Percentiles rank a stretch among this genome's conserved stretches.
Evolutionary conservation across 1,140 invertebrate genomes (phyloP).

Genomic region (Uloborus diversus): DNA sequence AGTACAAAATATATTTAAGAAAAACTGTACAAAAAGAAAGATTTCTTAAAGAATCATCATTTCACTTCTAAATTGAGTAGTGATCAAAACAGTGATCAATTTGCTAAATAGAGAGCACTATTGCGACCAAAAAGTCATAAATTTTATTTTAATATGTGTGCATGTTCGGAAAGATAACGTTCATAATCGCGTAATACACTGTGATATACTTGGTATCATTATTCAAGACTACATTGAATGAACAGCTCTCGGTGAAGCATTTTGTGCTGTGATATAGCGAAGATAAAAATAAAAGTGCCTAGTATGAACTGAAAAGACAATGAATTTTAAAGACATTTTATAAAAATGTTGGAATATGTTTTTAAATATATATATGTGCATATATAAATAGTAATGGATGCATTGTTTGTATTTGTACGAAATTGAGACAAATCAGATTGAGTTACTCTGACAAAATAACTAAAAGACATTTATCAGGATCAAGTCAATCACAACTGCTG

Average conservation of each 20-base stretch:
- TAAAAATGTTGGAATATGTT: no score
- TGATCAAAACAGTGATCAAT: no score
- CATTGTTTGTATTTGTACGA: no score
- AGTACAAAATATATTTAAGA: no score
- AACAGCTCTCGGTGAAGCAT: constrained; percentile 7
- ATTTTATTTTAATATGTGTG: no score
- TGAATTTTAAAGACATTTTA: no score
- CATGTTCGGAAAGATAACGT: neutral
- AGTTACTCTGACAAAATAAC: neutral
- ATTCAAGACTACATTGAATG: constrained; percentile 1
- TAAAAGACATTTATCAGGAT: neutral
- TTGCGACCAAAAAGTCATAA: no score
- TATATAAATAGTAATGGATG: neutral
- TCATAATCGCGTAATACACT: neutral
- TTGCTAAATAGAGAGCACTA: no score
- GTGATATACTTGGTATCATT: constrained; percentile 26
- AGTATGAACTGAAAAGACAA: no score
- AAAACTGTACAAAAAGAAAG: no score
- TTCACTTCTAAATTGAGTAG: no score
- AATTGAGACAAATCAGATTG: constrained; percentile 44
- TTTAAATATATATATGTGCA: neutral
- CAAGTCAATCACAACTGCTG: neutral
- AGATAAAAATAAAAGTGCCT: neutral
- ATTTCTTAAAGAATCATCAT: no score
- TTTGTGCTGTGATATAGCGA: constrained; percentile 46